phyloP scores from a whole-genome alignment of 2,888 invertebrate species.

The Dynastes hyllus region DNA sequence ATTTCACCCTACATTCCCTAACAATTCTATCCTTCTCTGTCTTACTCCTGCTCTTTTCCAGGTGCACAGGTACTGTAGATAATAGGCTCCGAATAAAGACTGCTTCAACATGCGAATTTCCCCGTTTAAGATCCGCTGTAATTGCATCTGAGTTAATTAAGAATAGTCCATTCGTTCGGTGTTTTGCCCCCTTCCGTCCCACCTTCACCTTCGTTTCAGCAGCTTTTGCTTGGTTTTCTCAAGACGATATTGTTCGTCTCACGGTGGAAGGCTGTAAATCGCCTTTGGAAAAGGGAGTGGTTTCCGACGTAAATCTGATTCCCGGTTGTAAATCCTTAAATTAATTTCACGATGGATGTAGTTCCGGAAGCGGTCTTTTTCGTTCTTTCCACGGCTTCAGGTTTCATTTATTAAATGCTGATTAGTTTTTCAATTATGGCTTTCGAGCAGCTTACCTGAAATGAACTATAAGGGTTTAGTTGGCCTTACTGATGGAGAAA shows the following conservation, averaged over 20 bases:
- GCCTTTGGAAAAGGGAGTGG: neutral
- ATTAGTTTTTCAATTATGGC: neutral
- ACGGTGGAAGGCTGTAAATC: neutral
- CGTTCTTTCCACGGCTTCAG: neutral
- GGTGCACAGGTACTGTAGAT: slow-evolving; percentile 17
- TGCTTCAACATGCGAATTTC: slow-evolving; percentile 29
- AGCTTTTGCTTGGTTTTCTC: too few relatives aligned
- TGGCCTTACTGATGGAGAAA: too few relatives aligned
- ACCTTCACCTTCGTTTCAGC: neutral
- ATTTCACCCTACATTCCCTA: too few relatives aligned
- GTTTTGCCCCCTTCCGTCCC: neutral
- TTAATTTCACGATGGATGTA: slow-evolving; percentile 18
- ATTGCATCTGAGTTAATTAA: slow-evolving; percentile 40
- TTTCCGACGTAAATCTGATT: neutral
- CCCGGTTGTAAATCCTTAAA: slow-evolving; percentile 13
- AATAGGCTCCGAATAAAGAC: slow-evolving; percentile 36
- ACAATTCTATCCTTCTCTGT: too few relatives aligned
- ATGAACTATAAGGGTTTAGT: too few relatives aligned
- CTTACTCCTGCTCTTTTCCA: neutral
- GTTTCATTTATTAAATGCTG: neutral
- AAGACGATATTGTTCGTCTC: neutral
- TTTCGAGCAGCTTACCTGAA: neutral
- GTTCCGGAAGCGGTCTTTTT: neutral
- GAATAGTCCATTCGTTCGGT: slow-evolving; percentile 19
- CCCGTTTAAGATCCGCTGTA: slow-evolving; percentile 24